A percentile compares a stretch with the other conserved stretches of the same genome.
phyloP scores from a whole-genome alignment of 64 coral and sea anemone species.

The Dendronephthya gigantea region DNA sequence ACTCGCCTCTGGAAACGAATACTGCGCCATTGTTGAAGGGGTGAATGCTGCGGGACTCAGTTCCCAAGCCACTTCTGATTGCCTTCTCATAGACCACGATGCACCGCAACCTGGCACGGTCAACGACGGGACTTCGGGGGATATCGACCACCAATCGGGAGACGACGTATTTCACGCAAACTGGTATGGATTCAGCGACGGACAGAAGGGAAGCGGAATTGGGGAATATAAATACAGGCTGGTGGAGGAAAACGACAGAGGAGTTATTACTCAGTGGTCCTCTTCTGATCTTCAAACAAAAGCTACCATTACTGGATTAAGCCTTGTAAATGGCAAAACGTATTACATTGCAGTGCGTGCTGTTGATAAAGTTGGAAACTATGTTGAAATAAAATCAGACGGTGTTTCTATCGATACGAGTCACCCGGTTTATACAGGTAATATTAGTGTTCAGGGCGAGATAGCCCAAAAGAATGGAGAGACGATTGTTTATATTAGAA shows the following conservation, averaged over 20 bases:
- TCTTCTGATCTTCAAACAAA: conserved; percentile 42
- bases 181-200: conserved; percentile 81
- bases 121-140: conserved; percentile 57
- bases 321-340: conserved; percentile 10
- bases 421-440: conserved; percentile 44
- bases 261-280: conserved; percentile 49
- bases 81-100: conserved; percentile 79
- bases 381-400: conserved; percentile 20
- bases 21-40: conserved; percentile 77
- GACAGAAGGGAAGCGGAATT: conserved; percentile 67
- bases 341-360: conserved; percentile 50
- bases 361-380: conserved; percentile 40
- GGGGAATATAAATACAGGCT: conserved; percentile 57
- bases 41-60: conserved; percentile 70
- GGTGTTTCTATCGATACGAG: conserved; percentile 53
- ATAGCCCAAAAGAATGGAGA: neutral
- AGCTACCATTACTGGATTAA: conserved; percentile 15
- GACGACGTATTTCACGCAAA: conserved; percentile 46
- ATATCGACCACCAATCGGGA: conserved; percentile 62
- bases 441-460: neutral
- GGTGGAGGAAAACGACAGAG: conserved; percentile 31
- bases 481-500: neutral
- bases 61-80: conserved; percentile 50
- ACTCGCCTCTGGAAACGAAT: conserved; percentile 50
- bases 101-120: conserved; percentile 54